These are phyloP conservation scores for Odontophorus gujanensis DNA, from an alignment of 2,113 vertebrate genomes.

Conservation along the genomic window DNA sequence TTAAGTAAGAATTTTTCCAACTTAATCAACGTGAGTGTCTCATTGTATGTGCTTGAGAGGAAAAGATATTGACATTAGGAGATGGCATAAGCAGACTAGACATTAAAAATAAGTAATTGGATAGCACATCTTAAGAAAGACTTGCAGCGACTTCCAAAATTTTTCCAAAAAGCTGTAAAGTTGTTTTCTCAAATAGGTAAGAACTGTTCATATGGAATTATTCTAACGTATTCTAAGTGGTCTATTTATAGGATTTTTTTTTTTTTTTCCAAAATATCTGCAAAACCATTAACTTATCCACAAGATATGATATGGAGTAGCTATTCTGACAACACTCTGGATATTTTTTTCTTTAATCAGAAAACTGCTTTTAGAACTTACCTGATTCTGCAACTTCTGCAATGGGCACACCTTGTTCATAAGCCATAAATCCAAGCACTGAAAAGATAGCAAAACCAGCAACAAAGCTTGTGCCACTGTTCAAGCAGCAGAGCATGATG, in stretches of 20 bases:
- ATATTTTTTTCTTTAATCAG: neutral
- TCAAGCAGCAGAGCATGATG: slow-evolving; percentile 95
- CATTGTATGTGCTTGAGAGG: neutral
- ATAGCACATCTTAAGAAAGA: neutral
- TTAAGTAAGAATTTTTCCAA: neutral
- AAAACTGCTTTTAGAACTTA: slow-evolving; percentile 71
- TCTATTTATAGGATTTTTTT: too few relatives aligned
- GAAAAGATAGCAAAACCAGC: slow-evolving; percentile 99
- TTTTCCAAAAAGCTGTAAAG: neutral
- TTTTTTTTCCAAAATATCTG: neutral
- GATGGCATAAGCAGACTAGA: neutral
- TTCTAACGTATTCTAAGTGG: neutral
- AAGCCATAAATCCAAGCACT: slow-evolving; percentile 98
- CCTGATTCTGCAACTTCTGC: slow-evolving; percentile 97
- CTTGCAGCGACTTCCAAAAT: neutral
- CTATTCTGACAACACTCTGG: neutral
- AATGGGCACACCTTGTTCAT: slow-evolving; percentile 94
- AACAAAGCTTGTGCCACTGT: slow-evolving; percentile 97
- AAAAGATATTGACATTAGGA: neutral
- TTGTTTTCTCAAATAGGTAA: neutral
- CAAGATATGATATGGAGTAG: neutral
- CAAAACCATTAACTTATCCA: neutral
- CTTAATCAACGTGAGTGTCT: neutral
- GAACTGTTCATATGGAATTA: neutral
- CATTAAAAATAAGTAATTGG: neutral